A percentile compares a stretch with the other conserved stretches of the same genome.
phyloP scores from a whole-genome alignment of 2,113 vertebrate species.

The Phainopepla nitens region DNA sequence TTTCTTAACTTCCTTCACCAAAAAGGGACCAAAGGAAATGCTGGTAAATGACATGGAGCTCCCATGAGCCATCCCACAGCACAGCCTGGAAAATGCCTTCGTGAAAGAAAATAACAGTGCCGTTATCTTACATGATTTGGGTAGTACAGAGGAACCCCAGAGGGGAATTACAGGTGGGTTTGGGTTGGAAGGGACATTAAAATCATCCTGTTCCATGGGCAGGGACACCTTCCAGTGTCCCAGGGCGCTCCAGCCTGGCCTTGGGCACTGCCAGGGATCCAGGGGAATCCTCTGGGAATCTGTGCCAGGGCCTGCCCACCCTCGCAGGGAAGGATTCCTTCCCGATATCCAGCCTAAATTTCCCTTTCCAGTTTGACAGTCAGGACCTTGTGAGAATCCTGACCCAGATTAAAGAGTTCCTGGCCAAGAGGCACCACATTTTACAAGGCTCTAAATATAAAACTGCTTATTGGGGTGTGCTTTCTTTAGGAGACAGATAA shows the following conservation, averaged over 20 bases:
- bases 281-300: neutral
- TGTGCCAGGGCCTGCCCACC: neutral
- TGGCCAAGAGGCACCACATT: neutral
- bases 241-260: neutral
- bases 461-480: neutral
- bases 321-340: neutral
- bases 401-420: neutral
- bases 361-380: neutral
- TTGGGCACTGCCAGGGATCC: neutral
- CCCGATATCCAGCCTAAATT: neutral
- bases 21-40: neutral
- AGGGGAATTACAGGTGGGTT: neutral
- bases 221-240: rapidly evolving
- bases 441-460: neutral
- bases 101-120: neutral
- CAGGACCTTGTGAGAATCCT: neutral
- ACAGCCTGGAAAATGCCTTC: neutral
- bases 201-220: neutral
- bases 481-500: neutral
- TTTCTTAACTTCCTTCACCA: neutral
- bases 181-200: neutral
- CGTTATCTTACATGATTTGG: neutral
- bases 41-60: neutral
- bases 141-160: neutral
- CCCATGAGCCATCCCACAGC: neutral